Percentiles rank a stretch among this genome's conserved stretches.
phyloP scores from a whole-genome alignment of 1,140 invertebrate species.

The Melipona quadrifasciata region DNA sequence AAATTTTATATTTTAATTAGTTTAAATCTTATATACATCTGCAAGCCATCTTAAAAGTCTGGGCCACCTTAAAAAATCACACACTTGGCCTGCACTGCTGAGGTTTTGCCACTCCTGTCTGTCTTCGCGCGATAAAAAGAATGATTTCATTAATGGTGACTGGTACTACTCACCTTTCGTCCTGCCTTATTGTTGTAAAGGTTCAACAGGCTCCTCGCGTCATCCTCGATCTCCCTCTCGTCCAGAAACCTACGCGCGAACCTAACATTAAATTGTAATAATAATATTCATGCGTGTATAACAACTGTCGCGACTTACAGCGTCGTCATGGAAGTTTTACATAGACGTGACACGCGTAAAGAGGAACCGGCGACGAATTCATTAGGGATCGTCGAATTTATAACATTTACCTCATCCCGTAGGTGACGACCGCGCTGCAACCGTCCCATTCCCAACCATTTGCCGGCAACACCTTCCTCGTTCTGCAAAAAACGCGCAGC shows the following conservation, averaged over 20 bases:
- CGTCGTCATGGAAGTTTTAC: conserved; percentile 36
- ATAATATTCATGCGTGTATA: conserved; percentile 63
- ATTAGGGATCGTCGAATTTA: conserved; percentile 55
- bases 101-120: too few relatives aligned
- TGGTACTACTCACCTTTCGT: conserved; percentile 87
- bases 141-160: conserved; percentile 12
- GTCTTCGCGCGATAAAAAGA: background rate
- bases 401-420: conserved; percentile 84
- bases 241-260: conserved; percentile 92
- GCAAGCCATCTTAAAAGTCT: too few relatives aligned
- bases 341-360: conserved; percentile 32
- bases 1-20: too few relatives aligned
- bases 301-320: conserved; percentile 42
- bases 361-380: conserved; percentile 31
- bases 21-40: too few relatives aligned
- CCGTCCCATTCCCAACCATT: conserved; percentile 93
- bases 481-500: conserved; percentile 59
- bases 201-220: conserved; percentile 96
- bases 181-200: conserved; percentile 98
- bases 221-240: conserved; percentile 90
- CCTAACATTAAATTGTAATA: conserved; percentile 73
- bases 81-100: too few relatives aligned
- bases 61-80: too few relatives aligned
- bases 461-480: conserved; percentile 75
- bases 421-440: conserved; percentile 91